phyloP scores from a whole-genome alignment of 2,113 vertebrate species.

The Anhinga rufa region DNA sequence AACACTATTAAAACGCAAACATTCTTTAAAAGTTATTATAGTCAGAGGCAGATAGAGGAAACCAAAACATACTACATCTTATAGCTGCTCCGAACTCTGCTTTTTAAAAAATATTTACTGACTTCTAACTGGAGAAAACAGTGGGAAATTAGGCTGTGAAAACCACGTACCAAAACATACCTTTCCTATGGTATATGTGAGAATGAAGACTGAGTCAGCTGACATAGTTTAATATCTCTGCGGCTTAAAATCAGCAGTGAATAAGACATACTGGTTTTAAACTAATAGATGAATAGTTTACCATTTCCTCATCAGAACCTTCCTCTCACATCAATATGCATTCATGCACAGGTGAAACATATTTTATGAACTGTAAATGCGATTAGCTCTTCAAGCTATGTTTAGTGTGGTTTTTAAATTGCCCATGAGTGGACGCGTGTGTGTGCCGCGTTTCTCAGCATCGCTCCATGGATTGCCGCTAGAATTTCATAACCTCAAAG shows the following conservation, averaged over 20 bases:
- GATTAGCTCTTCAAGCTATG: neutral
- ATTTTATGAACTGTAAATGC: neutral
- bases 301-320: neutral
- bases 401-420: neutral
- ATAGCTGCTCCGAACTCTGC: neutral
- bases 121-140: neutral
- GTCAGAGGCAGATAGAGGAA: neutral
- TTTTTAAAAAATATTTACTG: neutral
- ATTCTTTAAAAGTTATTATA: neutral
- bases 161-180: neutral
- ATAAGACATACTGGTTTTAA: neutral
- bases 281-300: neutral
- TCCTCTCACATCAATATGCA: neutral
- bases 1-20: neutral
- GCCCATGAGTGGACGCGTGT: fast-evolving
- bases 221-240: neutral
- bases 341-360: neutral
- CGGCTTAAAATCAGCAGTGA: neutral
- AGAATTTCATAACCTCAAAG: neutral
- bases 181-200: neutral
- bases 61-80: neutral
- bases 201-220: neutral
- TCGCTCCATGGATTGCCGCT: neutral
- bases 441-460: neutral
- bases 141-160: neutral